Evolutionary conservation across 2,113 vertebrate genomes (phyloP).

Genomic region (Phyllostomus discolor): DNA sequence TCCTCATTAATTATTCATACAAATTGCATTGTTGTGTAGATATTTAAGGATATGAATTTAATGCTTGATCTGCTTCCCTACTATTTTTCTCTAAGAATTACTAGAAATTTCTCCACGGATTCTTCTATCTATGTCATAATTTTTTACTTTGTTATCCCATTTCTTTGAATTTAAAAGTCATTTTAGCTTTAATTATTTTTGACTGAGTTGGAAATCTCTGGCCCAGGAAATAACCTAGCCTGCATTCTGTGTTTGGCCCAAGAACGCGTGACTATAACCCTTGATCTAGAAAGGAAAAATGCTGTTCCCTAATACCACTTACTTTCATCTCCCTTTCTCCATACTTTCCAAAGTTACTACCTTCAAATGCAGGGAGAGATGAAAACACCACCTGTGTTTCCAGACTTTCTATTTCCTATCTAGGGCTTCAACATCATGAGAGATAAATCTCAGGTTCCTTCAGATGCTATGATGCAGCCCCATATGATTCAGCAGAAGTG

Average conservation of each 20-base stretch:
- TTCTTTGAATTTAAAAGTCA: slow-evolving; percentile 28
- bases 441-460: slow-evolving; percentile 67
- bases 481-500: slow-evolving; percentile 72
- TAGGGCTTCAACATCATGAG: slow-evolving; percentile 64
- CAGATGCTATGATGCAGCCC: slow-evolving; percentile 51
- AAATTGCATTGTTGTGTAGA: neutral
- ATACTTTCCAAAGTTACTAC: slow-evolving; percentile 51
- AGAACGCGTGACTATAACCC: neutral
- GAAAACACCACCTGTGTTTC: slow-evolving; percentile 70
- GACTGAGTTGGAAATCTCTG: neutral
- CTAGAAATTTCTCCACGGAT: neutral
- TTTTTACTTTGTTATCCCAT: neutral
- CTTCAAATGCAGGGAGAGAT: slow-evolving; percentile 56
- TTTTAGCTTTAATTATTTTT: neutral
- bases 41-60: neutral
- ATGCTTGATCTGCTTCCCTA: neutral
- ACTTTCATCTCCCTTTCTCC: slow-evolving; percentile 49
- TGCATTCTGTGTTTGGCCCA: neutral
- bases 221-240: neutral
- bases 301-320: slow-evolving; percentile 24
- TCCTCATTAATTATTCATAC: neutral
- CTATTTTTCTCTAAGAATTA: neutral
- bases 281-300: slow-evolving; percentile 42
- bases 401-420: slow-evolving; percentile 70
- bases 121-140: neutral